phyloP scores from a whole-genome alignment of 2,113 vertebrate genomes.

The Myanophis thanlyinensis region DNA sequence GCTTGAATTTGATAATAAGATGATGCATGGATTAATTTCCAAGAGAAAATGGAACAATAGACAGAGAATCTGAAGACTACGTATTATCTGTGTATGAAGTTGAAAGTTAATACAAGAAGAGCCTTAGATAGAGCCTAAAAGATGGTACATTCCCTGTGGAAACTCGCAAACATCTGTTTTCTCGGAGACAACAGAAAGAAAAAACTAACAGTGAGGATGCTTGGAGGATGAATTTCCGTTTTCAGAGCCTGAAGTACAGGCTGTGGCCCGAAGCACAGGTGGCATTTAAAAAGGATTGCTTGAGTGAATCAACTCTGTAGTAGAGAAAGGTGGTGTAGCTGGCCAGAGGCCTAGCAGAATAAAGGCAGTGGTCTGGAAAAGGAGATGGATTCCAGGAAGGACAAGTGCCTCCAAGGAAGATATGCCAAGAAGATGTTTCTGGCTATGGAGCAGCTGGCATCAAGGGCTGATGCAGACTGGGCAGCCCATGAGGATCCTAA shows the following conservation, averaged over 20 bases:
- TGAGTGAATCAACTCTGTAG: neutral
- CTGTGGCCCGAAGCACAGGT: neutral
- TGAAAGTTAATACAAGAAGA: neutral
- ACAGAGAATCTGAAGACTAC: neutral
- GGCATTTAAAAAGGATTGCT: neutral
- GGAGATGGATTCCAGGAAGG: conserved; percentile 42
- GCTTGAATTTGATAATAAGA: neutral
- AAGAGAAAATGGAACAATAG: conserved; percentile 6
- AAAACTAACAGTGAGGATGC: neutral
- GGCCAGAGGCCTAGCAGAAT: neutral
- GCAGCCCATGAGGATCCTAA: conserved; percentile 70
- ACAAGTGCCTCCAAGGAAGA: conserved; percentile 33
- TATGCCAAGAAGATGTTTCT: conserved; percentile 64
- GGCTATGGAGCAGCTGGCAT: conserved; percentile 65
- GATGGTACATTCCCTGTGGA: conserved; percentile 3
- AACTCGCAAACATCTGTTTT: neutral
- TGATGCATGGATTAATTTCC: neutral
- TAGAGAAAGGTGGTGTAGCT: conserved; percentile 27
- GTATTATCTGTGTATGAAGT: conserved; percentile 2
- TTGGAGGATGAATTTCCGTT: neutral
- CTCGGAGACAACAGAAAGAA: neutral
- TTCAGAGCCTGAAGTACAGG: conserved; percentile 1
- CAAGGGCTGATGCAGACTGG: conserved; percentile 56
- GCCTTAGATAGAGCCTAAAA: neutral
- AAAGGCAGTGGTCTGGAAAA: conserved; percentile 5